phyloP scores from a whole-genome alignment of 2,113 vertebrate genomes.

The Atlantisia rogersi region DNA sequence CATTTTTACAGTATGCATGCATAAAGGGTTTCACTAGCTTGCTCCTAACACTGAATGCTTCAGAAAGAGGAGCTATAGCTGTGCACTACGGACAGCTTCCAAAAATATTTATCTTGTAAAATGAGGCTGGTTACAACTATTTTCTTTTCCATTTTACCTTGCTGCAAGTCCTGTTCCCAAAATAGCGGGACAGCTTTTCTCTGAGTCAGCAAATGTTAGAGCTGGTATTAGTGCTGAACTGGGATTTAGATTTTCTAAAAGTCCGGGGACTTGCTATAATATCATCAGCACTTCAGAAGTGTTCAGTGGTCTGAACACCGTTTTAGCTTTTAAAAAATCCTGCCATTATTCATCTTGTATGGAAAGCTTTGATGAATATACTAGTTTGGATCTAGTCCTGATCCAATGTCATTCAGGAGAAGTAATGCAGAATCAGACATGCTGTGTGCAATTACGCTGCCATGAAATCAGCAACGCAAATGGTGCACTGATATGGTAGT shows the following conservation, averaged over 20 bases:
- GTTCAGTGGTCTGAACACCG: background rate
- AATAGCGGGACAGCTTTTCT: background rate
- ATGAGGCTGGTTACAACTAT: background rate
- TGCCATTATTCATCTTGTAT: background rate
- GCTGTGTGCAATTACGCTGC: background rate
- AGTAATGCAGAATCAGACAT: background rate
- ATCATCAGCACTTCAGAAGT: background rate
- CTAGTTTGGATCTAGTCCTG: background rate
- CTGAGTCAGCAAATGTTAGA: background rate
- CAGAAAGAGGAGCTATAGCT: background rate
- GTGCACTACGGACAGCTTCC: background rate
- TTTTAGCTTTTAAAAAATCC: background rate
- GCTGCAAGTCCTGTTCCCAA: background rate
- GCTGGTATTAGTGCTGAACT: background rate
- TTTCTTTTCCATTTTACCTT: background rate
- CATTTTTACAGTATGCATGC: background rate
- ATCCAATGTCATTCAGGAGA: background rate
- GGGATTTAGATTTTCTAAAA: background rate
- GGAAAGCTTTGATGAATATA: background rate
- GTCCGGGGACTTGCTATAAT: background rate
- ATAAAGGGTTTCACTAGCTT: background rate
- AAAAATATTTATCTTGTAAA: background rate
- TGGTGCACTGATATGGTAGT: background rate
- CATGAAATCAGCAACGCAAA: background rate
- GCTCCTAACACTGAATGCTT: background rate